Evolutionary conservation across 2,113 vertebrate species (phyloP), one percentile per base, ranked within the genome.

Genomic region (Seriola rivoliana): DNA sequence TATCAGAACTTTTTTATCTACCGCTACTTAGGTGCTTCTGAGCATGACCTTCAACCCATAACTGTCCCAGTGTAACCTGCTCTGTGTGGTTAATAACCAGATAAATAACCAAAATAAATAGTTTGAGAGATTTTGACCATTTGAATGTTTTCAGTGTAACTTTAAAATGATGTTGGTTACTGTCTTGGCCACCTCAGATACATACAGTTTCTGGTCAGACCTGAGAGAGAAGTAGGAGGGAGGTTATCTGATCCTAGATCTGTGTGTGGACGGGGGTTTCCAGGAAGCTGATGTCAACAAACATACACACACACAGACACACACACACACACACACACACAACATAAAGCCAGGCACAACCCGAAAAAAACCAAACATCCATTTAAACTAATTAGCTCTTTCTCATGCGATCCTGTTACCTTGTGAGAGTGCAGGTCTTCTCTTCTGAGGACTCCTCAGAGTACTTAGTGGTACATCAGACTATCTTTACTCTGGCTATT

Each of bases 171-270:
- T 48, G 16, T 34, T 29, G 14, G 44, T 44, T 50, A 23, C 48
- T 50, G 69, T 84, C 29, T 32, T 0, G 25, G 29, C 36, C 77
- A 0, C 71, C 38, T 69, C 48, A 7, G 46, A 50, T 19, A 50
- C 80, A n/a, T 16, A 1, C 17, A 2, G 40, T 34, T 73, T 63
- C 10, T 77, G 66, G 71, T 76, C 87, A 54, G 63, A 76, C 84
- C 59, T 83, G 32, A 48, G 32, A 36, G 63, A 63, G 50, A 25
- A 44, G 60, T 21, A 42, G 64, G 55, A 54, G 16, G 68, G 16
- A 8, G 71, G 52, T 86, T 91, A 91, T 91, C 86, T 90, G 85
- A 88, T 90, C 75, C 72, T n/a, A 1, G 64, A 13, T 71, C 82
- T 72, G 48, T 46, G 48, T 46, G 78, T 40, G 80, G 68, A 83